These are phyloP conservation scores for Paramormyrops kingsleyae DNA, from an alignment of 2,113 vertebrate species.

Conservation along the genomic window DNA sequence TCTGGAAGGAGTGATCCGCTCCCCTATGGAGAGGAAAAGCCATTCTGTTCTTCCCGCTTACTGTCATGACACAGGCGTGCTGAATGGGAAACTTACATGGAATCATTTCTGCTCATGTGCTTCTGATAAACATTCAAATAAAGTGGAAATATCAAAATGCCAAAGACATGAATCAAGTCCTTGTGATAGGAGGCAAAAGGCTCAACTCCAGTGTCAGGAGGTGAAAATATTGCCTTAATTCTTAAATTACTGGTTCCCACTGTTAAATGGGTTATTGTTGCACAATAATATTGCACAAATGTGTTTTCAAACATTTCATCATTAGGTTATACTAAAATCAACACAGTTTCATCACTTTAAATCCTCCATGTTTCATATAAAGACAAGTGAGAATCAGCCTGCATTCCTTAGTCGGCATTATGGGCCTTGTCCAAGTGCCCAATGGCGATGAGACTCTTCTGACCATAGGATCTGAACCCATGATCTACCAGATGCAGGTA, in stretches of 20 bases:
- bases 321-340: neutral
- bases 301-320: neutral
- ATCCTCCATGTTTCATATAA: neutral
- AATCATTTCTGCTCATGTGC: neutral
- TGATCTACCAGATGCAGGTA: neutral
- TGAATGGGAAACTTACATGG: neutral
- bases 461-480: neutral
- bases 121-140: slow-evolving; percentile 10
- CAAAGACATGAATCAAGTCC: neutral
- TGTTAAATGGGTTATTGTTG: neutral
- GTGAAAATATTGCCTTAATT: neutral
- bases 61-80: neutral
- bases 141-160: neutral
- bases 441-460: neutral
- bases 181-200: neutral
- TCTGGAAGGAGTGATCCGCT: neutral
- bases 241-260: neutral
- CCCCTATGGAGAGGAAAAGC: no score
- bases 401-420: neutral
- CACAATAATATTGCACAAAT: no score
- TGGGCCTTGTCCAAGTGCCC: neutral
- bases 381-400: neutral
- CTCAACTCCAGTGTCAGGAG: neutral
- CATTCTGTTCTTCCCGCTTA: neutral
- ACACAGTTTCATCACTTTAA: neutral